These are phyloP conservation scores for Mystacornis crossleyi DNA, from an alignment of 2,113 vertebrate species.

Conservation along the genomic window DNA sequence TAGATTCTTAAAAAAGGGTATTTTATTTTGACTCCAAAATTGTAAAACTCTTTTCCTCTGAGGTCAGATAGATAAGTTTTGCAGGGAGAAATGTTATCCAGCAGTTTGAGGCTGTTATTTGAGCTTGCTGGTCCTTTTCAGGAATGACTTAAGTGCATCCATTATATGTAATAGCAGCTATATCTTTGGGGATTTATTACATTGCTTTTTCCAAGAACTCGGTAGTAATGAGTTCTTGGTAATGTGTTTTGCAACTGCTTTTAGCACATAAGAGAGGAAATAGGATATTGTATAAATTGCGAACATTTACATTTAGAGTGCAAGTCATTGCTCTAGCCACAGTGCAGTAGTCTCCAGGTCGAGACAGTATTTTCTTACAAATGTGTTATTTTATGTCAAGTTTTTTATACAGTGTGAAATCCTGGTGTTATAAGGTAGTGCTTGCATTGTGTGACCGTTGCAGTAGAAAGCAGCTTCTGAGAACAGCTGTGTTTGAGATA, in stretches of 20 bases:
- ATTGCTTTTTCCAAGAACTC: conserved; percentile 34
- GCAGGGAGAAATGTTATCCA: not conserved
- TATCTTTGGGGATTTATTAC: conserved; percentile 48
- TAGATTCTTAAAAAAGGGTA: not conserved
- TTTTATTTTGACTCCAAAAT: not conserved
- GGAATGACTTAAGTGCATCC: conserved; percentile 39
- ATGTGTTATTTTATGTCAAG: not conserved
- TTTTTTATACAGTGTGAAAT: not conserved
- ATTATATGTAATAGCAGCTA: not conserved
- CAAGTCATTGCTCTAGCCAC: not conserved
- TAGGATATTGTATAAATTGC: not conserved
- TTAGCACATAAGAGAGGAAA: conserved; percentile 8
- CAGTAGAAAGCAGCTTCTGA: not conserved
- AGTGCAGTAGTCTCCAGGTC: not conserved
- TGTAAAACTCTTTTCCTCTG: not conserved
- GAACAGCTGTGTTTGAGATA: not conserved
- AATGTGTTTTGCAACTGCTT: conserved; percentile 57
- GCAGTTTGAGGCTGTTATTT: not conserved
- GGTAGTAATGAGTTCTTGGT: conserved; percentile 25
- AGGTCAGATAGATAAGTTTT: not conserved
- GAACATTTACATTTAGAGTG: conserved; percentile 26
- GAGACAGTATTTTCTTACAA: not conserved
- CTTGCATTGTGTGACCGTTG: not conserved
- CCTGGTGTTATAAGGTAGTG: not conserved
- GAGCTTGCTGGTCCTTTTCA: conserved; percentile 28